Evolutionary conservation across 2,797 vertebrate genomes (phyloP).

Genomic region (Enoplosus armatus): DNA sequence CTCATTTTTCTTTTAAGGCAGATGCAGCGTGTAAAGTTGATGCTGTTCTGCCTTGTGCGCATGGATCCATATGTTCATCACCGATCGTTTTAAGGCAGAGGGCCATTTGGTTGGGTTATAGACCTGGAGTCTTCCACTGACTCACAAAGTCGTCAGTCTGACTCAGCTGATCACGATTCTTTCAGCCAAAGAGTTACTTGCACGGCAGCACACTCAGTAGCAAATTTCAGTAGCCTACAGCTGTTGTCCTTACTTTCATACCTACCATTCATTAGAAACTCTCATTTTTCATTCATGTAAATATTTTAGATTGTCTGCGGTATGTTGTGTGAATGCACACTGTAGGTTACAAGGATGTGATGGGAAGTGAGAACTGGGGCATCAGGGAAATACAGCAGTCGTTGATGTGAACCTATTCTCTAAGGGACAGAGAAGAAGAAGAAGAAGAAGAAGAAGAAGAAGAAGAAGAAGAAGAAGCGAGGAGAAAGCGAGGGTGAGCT

Average conservation of each 20-base stretch:
- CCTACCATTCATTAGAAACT: background rate
- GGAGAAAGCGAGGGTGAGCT: conserved; percentile 25
- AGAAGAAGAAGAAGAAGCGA: too few relatives aligned
- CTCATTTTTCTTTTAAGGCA: conserved; percentile 13
- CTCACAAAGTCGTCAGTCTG: conserved; percentile 76
- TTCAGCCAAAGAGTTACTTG: conserved; percentile 8
- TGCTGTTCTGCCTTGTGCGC: conserved; percentile 24
- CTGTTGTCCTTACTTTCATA: conserved; percentile 1
- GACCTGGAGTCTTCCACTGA: conserved; percentile 70
- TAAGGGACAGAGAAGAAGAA: conserved; percentile 36
- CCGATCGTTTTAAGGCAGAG: conserved; percentile 51
- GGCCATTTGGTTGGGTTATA: conserved; percentile 37
- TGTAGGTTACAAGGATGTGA: conserved; percentile 7
- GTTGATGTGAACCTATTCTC: conserved; percentile 75
- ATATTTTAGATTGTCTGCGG: background rate
- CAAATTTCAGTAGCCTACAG: background rate
- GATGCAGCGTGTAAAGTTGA: conserved; percentile 25
- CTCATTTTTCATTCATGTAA: background rate
- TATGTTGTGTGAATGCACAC: background rate
- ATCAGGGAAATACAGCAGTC: conserved; percentile 62
- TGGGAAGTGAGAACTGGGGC: conserved; percentile 32
- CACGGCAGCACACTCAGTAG: background rate
- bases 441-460: too few relatives aligned
- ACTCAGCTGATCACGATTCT: conserved; percentile 74
- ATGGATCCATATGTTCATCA: conserved; percentile 62